Base-by-base conservation (phyloP, 1,140 invertebrate species). In the Argopecten irradians region DNA sequence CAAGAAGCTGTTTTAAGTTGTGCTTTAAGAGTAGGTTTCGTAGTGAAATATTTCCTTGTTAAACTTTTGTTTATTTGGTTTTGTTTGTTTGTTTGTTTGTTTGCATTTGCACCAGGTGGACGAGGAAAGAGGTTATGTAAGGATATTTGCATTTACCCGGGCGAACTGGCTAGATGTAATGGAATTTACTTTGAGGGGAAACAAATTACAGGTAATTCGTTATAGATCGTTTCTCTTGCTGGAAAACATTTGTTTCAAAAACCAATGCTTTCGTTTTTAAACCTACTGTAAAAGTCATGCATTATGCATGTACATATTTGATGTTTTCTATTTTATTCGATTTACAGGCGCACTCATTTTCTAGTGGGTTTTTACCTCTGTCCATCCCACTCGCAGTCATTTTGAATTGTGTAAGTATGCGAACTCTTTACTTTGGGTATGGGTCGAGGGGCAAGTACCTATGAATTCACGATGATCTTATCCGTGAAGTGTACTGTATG, bases 161-260 rank as follows among this genome's bases (percentile, higher is more conserved):
- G 92, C 91, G 13, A 92, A 94, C 88, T 94, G 93, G 93, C 83
- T 94, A 33, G 93, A 94, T 71, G 89, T 94, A 0, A 89, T 93
- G 16, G 93, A 94, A 87, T 91, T 94, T 33, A 83, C 87, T 84
- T 88, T 92, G 11, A 39, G 46, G n/a, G 88, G 89, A 16, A 89
- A 89, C 22, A 85, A 33, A 32, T 87, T 90, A 2, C 83, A 93
- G 89, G 93, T 93, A 90, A 85, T 28, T 86, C 33, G 16, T 85
- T 19, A 82, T 32, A n/a, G 82, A 3, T 34, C 34, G 33, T 34
- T 7, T 19, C n/a, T 89, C 19, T 83, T 46, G 84, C 32, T 88
- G 34, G 13, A 22, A 41, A 34, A 28, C 11, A n/a, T n/a, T 86
- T 19, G 84, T 16, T 82, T 33, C 13, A 32, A 36, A 90, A 84